A percentile compares a stretch with the other conserved stretches of the same genome.
phyloP scores from a whole-genome alignment of 2,113 vertebrate genomes.

The Sterna hirundo region DNA sequence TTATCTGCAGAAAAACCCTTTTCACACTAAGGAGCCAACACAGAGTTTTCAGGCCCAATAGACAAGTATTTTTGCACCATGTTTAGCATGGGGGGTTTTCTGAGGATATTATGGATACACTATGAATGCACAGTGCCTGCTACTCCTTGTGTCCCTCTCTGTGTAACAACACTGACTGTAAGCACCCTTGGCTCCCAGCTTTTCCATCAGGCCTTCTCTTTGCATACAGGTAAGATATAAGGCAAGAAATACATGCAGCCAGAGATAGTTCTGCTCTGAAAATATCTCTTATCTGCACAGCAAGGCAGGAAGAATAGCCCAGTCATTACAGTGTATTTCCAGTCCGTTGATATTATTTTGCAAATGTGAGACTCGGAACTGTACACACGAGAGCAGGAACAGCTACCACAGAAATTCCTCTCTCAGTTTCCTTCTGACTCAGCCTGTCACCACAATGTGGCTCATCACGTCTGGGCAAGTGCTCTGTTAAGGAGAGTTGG shows the following conservation, averaged over 20 bases:
- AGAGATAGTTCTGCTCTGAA: neutral
- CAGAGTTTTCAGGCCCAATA: neutral
- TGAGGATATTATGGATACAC: neutral
- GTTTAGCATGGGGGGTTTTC: neutral
- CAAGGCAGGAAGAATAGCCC: neutral
- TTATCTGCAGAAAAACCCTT: neutral
- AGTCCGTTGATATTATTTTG: neutral
- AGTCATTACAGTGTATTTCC: neutral
- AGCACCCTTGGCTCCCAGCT: neutral
- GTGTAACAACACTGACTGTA: neutral
- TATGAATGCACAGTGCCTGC: neutral
- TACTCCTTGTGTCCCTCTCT: neutral
- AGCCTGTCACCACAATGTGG: accelerated
- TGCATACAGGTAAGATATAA: neutral
- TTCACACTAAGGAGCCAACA: neutral
- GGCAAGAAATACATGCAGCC: neutral
- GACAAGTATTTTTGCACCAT: neutral
- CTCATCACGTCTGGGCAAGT: neutral
- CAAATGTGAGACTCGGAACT: neutral
- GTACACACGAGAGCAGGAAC: neutral
- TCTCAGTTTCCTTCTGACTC: neutral
- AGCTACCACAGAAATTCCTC: neutral
- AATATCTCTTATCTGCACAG: neutral
- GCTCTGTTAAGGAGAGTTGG: neutral
- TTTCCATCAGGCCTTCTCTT: neutral